A percentile compares a stretch with the other conserved stretches of the same genome.
Conservation (phyloP, 2,797 vertebrate species). For the Sphaeramia orbicularis region DNA sequence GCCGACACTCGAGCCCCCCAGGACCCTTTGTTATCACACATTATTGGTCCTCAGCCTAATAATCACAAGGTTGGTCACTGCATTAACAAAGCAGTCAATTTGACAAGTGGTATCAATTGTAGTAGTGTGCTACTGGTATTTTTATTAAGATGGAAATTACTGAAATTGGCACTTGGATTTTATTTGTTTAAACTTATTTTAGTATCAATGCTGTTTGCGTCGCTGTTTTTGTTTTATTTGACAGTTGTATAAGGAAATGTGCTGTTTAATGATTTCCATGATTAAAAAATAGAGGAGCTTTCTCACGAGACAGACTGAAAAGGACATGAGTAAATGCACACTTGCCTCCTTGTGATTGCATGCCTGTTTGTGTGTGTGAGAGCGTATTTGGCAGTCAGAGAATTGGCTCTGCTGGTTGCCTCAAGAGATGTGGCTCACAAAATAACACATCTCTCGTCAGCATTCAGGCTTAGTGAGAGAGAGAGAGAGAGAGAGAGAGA, state of each 20-base stretch:
- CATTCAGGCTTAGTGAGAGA: conserved; percentile 40
- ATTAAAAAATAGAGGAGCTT: not conserved
- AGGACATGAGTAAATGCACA: not conserved
- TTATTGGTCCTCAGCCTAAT: conserved; percentile 27
- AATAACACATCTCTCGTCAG: conserved; percentile 23
- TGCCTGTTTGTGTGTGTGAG: conserved; percentile 1
- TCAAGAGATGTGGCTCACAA: conserved; percentile 15
- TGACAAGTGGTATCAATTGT: too few species aligned
- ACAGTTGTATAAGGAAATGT: not conserved
- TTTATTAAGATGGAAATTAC: not conserved
- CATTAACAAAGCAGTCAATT: not conserved
- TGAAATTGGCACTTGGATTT: not conserved
- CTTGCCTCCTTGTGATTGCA: not conserved
- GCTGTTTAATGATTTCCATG: not conserved
- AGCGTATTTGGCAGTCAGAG: conserved; percentile 13
- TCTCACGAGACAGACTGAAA: not conserved
- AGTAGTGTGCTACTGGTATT: too few species aligned
- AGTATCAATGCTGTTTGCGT: not conserved
- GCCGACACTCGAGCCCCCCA: conserved; percentile 18
- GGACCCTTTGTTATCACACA: conserved; percentile 27
- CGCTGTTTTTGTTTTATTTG: not conserved
- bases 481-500: too few species aligned
- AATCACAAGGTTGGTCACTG: conserved; percentile 14
- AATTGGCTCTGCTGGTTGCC: conserved; percentile 19
- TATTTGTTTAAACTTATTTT: not conserved